Conservation (phyloP, 2,113 vertebrate species). For the Mus spicilegus region DNA sequence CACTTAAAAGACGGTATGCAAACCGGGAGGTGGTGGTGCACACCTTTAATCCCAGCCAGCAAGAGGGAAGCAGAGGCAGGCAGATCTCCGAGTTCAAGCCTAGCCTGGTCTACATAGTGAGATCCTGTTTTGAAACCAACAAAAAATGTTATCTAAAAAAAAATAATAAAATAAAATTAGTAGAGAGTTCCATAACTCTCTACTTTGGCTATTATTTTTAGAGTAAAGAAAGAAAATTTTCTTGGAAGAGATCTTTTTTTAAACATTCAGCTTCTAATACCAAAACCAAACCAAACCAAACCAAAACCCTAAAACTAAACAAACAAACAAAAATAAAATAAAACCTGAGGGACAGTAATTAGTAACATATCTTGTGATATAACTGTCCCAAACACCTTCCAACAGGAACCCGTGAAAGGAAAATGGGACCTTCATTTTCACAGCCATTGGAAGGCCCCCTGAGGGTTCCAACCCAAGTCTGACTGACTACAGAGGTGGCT, state of each 20-base stretch:
- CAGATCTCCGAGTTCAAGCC: neutral
- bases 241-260: conserved; percentile 18
- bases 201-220: conserved; percentile 22
- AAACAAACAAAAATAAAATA: neutral
- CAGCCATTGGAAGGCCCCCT: neutral
- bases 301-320: neutral
- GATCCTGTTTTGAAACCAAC: neutral
- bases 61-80: neutral
- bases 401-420: neutral
- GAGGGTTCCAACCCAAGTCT: neutral
- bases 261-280: conserved; percentile 28
- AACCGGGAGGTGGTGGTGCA: accelerated
- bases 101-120: neutral
- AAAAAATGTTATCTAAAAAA: conserved; percentile 12
- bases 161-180: neutral
- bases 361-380: neutral
- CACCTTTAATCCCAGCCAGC: neutral
- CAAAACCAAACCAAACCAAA: neutral
- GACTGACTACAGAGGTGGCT: neutral
- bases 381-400: neutral
- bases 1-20: neutral
- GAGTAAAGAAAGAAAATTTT: conserved; percentile 17
- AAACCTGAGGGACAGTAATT: neutral
- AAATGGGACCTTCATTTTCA: neutral
- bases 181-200: neutral